phyloP scores from a whole-genome alignment of 1,140 invertebrate species.

The Telenomus remus region DNA sequence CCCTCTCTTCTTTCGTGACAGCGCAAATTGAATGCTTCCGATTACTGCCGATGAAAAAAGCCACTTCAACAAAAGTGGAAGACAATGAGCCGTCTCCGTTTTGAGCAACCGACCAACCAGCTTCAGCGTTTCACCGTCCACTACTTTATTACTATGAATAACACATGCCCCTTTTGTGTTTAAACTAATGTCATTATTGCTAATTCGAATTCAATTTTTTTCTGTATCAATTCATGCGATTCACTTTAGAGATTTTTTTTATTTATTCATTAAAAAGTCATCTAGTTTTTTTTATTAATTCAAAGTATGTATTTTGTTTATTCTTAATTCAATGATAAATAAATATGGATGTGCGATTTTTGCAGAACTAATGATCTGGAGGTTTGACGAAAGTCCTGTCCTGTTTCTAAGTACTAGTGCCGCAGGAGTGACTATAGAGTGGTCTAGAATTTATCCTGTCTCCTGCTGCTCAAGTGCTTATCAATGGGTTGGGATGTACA shows the following conservation, averaged over 20 bases:
- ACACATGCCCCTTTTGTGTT: neutral
- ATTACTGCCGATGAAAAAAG: conserved; percentile 52
- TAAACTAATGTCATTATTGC: conserved; percentile 9
- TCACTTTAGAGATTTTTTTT: neutral
- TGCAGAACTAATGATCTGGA: neutral
- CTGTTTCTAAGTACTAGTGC: conserved; percentile 93
- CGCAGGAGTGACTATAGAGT: conserved; percentile 84
- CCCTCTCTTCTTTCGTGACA: conserved; percentile 47
- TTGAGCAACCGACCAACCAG: conserved; percentile 12
- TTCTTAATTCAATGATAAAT: no score
- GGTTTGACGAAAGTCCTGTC: conserved; percentile 72
- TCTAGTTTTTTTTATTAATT: no score
- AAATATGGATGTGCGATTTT: neutral
- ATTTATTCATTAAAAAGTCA: no score
- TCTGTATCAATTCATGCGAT: neutral
- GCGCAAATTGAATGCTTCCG: conserved; percentile 57
- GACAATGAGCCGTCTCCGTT: conserved; percentile 37
- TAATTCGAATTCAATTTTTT: conserved; percentile 7
- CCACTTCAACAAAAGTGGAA: conserved; percentile 54
- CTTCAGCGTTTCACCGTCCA: conserved; percentile 43
- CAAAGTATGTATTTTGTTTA: no score
- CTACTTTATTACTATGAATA: conserved; percentile 26
- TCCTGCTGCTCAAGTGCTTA: conserved; percentile 93
- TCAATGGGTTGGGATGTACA: conserved; percentile 81
- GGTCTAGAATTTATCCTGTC: conserved; percentile 77